Base-by-base conservation (phyloP, 2,888 invertebrate species). In the Sympetrum striolatum region DNA sequence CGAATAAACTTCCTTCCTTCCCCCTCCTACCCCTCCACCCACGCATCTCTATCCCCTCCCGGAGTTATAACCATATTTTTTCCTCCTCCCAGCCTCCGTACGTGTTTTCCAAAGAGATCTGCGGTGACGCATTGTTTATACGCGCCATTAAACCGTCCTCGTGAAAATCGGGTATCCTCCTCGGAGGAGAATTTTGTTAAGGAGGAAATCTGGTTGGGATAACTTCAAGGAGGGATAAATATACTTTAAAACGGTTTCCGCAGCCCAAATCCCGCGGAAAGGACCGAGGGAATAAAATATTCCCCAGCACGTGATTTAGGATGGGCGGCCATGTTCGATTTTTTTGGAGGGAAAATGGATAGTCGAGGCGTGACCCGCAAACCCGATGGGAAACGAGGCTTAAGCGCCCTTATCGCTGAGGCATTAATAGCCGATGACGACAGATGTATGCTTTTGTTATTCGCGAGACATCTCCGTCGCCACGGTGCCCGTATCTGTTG, bases 1-100 rank as follows among this genome's bases (percentile, higher is more conserved):
- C 86, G 64, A 86, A 86, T 86, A 86, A 86, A 86, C 86, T 86
- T 86, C 82, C 82, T 53, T 82, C 86, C 86, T 86, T 31, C 35
- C 58, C 60, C 60, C 31, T 37, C 35, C 58, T 22, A 10, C 37
- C 86, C 14, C 22, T 2, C 12, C 82, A 25, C 31, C 58, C 35
- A 8, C 31, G 12, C 53, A 12, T 58, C 31, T n/a, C n/a, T 48
- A n/a, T 25, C n/a, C 64, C 81, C 18, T 25, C 82, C 35, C 82
- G 2, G 25, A 53, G 53, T 10, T 31, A 73, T 73, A n/a, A 22
- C 31, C 73, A 25, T 73, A 8, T 31, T 31, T 73, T 64, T 73
- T 73, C 22, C 31, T 31, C 53, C 53, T 53, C 44, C 44, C 44
- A 64, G 25, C 64, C 64, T 53, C 53, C 18, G 18, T 53, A 25